phyloP scores from a whole-genome alignment of 2,797 vertebrate species.

The Apodemus agrarius region DNA sequence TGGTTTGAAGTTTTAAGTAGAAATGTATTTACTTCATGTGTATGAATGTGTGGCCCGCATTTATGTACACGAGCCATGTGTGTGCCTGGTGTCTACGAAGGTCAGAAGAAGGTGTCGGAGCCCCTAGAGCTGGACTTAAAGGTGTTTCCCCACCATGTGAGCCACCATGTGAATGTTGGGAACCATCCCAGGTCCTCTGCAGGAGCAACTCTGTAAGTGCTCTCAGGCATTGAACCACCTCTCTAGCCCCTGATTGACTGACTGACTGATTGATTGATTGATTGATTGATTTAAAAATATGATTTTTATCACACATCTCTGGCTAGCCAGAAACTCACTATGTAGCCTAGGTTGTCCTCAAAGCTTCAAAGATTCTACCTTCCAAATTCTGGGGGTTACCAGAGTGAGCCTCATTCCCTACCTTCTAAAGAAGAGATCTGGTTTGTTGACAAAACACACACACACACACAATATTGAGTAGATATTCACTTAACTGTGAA shows the following conservation, averaged over 20 bases:
- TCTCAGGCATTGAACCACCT: not conserved
- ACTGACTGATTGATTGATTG: not conserved
- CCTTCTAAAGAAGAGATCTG: conserved; percentile 70
- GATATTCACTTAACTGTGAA: not conserved
- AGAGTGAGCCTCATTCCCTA: not conserved
- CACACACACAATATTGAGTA: not conserved
- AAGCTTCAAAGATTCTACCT: not conserved
- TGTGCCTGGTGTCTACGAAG: not conserved
- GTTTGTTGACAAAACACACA: conserved; percentile 20
- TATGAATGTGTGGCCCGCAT: not conserved
- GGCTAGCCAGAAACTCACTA: not conserved
- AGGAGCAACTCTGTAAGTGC: not conserved
- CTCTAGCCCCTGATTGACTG: not conserved
- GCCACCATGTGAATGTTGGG: not conserved
- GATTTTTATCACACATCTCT: not conserved
- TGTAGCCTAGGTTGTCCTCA: not conserved
- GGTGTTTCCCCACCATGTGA: not conserved
- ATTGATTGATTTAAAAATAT: not conserved
- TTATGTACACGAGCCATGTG: not conserved
- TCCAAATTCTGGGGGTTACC: not conserved
- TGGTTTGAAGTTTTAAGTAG: not conserved
- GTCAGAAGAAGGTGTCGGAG: not conserved
- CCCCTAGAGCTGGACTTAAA: not conserved
- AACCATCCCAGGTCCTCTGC: not conserved
- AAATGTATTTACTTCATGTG: not conserved